Base-by-base conservation (phyloP, 2,888 invertebrate genomes). In the Ptilodon capucinus region DNA sequence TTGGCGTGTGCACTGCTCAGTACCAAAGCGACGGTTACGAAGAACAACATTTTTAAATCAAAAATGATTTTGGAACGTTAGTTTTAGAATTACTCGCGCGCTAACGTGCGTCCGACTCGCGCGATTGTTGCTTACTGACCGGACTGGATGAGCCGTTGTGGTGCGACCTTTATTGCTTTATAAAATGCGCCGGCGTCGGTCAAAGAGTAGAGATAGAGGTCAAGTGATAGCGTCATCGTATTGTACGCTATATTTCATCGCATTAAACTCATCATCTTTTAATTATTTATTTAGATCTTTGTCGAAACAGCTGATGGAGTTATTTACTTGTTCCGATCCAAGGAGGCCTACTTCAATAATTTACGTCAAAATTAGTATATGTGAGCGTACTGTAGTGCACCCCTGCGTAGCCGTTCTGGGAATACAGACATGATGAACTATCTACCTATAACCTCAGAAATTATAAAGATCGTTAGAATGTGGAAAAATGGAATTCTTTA, bases 91-190 rank as follows among this genome's bases (percentile, higher is more conserved):
- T 48, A 49, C 48, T 68, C 81, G 84, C 88, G 84, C 88, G 87
- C 86, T 89, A 79, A 71, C 86, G 89, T 81, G 60, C 54, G 30
- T 4, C 55, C 83, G 81, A 86, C 84, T 86, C 87, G 85, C 87
- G 84, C 84, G 81, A 70, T 66, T 56, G 60, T 65, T 44, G 57
- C 64, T 47, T 64, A 86, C 86, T 86, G 84, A 74, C 68, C 69
- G 63, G 54, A 68, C 7, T 68, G 74, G 76, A 74, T 77, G 76
- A 69, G 64, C 74, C 65, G 66, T 68, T 75, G 76, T 74, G 61
- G 63, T 48, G 52, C 77, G 86, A 82, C 86, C 85, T 84, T 84
- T 84, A 76, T 73, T 78, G 75, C 74, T 79, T 82, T 85, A 81
- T 86, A 81, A 76, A 68, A 70, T 82, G 86, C 83, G 80, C 78